phyloP scores from a whole-genome alignment of 2,888 invertebrate species.

The Parnassius orleans region DNA sequence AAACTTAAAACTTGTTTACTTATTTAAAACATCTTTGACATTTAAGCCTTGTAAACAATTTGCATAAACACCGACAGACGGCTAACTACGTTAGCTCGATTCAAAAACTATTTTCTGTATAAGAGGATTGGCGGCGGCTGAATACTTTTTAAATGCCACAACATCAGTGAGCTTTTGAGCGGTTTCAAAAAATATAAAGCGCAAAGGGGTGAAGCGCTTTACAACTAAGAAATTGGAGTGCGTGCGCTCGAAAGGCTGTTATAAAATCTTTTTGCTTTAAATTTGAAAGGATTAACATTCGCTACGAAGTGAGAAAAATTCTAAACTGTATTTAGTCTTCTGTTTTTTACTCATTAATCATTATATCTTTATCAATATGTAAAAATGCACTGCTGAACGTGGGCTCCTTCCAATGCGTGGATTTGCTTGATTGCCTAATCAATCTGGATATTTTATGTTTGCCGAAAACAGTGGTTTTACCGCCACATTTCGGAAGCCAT shows the following conservation, averaged over 20 bases:
- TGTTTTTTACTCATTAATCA: too few relatives aligned
- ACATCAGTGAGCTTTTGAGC: constrained; percentile 12
- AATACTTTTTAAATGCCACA: constrained; percentile 8
- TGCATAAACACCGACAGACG: background rate
- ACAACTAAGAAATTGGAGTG: constrained; percentile 22
- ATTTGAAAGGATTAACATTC: constrained; percentile 9
- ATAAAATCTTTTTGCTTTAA: constrained; percentile 17
- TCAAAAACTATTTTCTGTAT: background rate
- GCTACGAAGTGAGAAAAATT: too few relatives aligned
- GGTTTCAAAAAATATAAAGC: constrained; percentile 19
- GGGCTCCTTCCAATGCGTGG: too few relatives aligned
- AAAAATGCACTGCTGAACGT: too few relatives aligned
- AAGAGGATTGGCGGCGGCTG: constrained; percentile 11
- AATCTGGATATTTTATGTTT: too few relatives aligned
- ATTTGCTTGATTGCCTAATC: too few relatives aligned
- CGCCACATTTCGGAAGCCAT: too few relatives aligned
- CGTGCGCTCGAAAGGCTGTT: constrained; percentile 15
- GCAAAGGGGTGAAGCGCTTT: constrained; percentile 22
- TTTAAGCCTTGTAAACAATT: background rate
- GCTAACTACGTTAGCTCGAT: background rate
- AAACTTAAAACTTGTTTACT: background rate
- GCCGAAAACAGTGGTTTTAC: too few relatives aligned
- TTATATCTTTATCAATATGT: too few relatives aligned
- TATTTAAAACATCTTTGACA: constrained; percentile 1
- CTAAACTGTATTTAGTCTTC: too few relatives aligned